phyloP scores from a whole-genome alignment of 2,888 invertebrate genomes.

The Scaeva pyrastri region DNA sequence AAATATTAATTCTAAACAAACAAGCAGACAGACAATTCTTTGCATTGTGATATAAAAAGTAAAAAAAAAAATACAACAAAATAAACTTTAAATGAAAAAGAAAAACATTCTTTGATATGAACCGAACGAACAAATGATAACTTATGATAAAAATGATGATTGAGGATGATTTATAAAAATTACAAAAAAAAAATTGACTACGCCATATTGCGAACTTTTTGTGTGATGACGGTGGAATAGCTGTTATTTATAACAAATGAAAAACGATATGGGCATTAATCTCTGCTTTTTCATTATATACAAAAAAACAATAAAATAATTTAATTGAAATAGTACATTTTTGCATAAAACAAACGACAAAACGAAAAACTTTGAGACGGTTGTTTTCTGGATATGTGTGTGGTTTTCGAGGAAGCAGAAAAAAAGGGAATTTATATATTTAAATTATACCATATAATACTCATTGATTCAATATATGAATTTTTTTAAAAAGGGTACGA shows the following conservation, averaged over 20 bases:
- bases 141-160: conserved; percentile 14
- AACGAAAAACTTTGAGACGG: not conserved
- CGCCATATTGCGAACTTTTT: conserved; percentile 68
- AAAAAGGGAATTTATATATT: not conserved
- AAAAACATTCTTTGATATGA: conserved; percentile 39
- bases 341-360: conserved; percentile 20
- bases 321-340: conserved; percentile 60
- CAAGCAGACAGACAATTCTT: conserved; percentile 74
- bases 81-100: not conserved
- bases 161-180: conserved; percentile 28
- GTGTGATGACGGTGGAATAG: conserved; percentile 65
- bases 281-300: conserved; percentile 50
- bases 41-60: conserved; percentile 69
- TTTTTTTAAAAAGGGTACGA: not conserved
- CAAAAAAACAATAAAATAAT: conserved; percentile 13
- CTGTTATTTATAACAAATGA: conserved; percentile 33
- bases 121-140: not conserved
- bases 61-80: conserved; percentile 31
- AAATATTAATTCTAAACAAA: conserved; percentile 49
- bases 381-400: conserved; percentile 7
- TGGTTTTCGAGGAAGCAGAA: not conserved
- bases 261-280: conserved; percentile 40
- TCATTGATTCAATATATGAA: not conserved
- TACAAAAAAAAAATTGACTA: conserved; percentile 49
- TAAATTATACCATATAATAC: too few relatives aligned